These are phyloP conservation scores for Psophia crepitans DNA, from an alignment of 2,113 vertebrate species.

Conservation along the genomic window DNA sequence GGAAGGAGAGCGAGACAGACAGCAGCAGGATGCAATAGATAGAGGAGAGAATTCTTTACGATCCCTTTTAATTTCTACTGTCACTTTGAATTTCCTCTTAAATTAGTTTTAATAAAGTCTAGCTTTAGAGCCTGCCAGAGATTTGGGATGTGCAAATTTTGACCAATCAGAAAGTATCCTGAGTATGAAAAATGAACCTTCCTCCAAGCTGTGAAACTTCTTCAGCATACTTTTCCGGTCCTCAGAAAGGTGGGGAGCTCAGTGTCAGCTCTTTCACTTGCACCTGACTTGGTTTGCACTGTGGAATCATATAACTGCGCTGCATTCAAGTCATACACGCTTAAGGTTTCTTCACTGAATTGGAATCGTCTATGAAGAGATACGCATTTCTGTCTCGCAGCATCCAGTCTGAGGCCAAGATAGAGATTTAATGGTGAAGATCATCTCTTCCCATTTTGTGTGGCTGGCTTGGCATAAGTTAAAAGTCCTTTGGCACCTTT, in stretches of 20 bases:
- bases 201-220: background rate
- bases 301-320: background rate
- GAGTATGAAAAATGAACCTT: background rate
- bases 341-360: background rate
- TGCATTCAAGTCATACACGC: background rate
- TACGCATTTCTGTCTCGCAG: background rate
- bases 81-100: background rate
- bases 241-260: background rate
- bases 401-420: background rate
- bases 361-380: background rate
- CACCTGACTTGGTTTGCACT: background rate
- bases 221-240: background rate
- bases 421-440: background rate
- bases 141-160: background rate
- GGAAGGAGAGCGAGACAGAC: background rate
- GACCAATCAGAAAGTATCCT: background rate
- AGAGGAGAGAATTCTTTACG: background rate
- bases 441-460: background rate
- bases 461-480: background rate
- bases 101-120: background rate
- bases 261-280: background rate
- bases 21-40: background rate
- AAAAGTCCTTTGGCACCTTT: background rate
- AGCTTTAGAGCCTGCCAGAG: background rate
- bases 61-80: background rate